Percentiles rank a stretch among this genome's conserved stretches.
These are phyloP conservation scores for Neostethus bicornis DNA, from an alignment of 2,797 vertebrate genomes.

Conservation along the genomic window DNA sequence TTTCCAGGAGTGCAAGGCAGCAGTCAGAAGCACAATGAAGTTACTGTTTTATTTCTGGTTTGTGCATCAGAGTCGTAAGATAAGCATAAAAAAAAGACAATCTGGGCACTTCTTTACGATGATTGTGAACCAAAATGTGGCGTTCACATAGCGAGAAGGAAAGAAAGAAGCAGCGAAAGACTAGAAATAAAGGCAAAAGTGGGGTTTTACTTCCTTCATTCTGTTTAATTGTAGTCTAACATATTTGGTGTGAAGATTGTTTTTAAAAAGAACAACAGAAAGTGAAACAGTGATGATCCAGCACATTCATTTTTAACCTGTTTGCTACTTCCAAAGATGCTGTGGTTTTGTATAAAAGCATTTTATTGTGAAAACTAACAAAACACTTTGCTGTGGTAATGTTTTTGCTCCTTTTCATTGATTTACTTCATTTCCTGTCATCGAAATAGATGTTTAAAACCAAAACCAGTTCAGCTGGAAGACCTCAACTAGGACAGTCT, in stretches of 20 bases:
- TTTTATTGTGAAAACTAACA: constrained; percentile 6
- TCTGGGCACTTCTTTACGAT: constrained; percentile 20
- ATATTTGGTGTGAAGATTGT: constrained; percentile 1
- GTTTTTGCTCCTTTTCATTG: constrained; percentile 12
- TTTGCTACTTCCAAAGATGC: constrained; percentile 21
- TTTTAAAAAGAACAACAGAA: constrained; percentile 23
- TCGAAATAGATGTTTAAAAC: constrained; percentile 6
- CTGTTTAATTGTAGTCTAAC: constrained; percentile 6
- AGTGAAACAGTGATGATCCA: constrained; percentile 1
- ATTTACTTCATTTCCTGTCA: constrained; percentile 16
- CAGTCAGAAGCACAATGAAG: constrained; percentile 12
- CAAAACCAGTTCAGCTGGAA: constrained; percentile 19
- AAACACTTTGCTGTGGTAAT: constrained; percentile 8
- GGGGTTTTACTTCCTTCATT: constrained; percentile 12
- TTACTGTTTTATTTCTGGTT: not conserved
- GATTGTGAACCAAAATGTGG: constrained; percentile 4
- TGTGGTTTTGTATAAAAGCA: not conserved
- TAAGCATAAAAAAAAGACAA: constrained; percentile 28
- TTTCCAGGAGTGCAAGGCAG: constrained; percentile 22
- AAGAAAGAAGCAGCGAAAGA: not conserved
- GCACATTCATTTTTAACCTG: constrained; percentile 16
- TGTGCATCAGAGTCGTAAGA: constrained; percentile 5
- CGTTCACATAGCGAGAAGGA: constrained; percentile 5
- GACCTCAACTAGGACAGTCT: constrained; percentile 60
- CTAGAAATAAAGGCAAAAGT: not conserved